phyloP scores from a whole-genome alignment of 2,797 vertebrate genomes.

The Rhincodon typus region DNA sequence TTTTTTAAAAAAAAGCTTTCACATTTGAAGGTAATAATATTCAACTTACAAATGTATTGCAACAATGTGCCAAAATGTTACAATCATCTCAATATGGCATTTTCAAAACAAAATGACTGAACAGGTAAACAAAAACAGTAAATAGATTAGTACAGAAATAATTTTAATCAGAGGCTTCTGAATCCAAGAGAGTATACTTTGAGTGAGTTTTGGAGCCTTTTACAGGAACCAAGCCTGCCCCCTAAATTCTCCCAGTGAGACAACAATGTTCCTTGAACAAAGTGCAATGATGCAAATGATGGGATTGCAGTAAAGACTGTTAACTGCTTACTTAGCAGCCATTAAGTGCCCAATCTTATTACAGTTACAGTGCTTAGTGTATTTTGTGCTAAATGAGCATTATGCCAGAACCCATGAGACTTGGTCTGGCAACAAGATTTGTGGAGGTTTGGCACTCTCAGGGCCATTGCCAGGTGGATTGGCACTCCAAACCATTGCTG shows the following conservation, averaged over 20 bases:
- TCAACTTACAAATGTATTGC: neutral
- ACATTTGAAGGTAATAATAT: neutral
- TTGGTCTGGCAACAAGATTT: slow-evolving; percentile 30
- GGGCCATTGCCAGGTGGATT: slow-evolving; percentile 26
- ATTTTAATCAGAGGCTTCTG: too few species aligned
- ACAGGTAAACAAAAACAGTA: neutral
- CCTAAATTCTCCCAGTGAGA: slow-evolving; percentile 24
- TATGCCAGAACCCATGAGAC: slow-evolving; percentile 28
- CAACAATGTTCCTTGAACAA: slow-evolving; percentile 29
- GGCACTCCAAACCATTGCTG: neutral
- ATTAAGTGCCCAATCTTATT: slow-evolving; percentile 34
- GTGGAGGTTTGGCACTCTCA: slow-evolving; percentile 6
- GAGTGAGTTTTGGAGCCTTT: slow-evolving; percentile 9
- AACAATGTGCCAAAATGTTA: neutral
- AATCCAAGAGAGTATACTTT: neutral
- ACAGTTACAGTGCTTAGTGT: slow-evolving; percentile 30
- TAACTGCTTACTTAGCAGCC: slow-evolving; percentile 26
- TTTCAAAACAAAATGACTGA: neutral
- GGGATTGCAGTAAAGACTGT: slow-evolving; percentile 27
- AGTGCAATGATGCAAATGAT: slow-evolving; percentile 33
- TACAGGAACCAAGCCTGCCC: neutral
- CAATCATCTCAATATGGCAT: neutral
- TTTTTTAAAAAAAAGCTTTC: neutral
- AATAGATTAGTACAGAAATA: neutral
- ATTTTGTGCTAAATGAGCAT: slow-evolving; percentile 34